Base-by-base conservation (phyloP, 2,797 vertebrate genomes). In the Miichthys miiuy region DNA sequence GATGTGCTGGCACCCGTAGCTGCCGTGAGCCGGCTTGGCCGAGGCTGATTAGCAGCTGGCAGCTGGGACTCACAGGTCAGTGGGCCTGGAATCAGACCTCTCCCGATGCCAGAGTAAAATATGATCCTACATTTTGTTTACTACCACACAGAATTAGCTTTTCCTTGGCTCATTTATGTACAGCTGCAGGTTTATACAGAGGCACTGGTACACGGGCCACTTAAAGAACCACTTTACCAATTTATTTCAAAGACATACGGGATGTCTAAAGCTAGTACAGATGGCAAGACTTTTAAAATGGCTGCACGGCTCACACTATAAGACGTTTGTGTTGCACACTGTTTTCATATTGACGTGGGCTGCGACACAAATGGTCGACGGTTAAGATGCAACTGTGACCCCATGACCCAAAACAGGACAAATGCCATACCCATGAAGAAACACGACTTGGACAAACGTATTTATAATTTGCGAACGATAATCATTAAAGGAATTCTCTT, bases 21-120 rank as follows among this genome's bases (percentile, higher is more conserved):
- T 77, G 72, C 72, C 21, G 17, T 64, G 75, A 79, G 72, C 61
- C 61, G 63, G 20, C 68, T 38, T 58, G 57, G 62, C 14, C 2
- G 10, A 34, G 58, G 38, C 66, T 72, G 72, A 84, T 75, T 55
- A 78, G 72, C 63, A 51, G 76, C 75, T 81, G 68, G 85, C 52
- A 72, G 65, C 5, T 11, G 27, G 30, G 64, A 10, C 68, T 75
- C 61, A 47, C 62, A 61, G 77, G 77, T 90, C 73, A 81, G 48
- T 23, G 58, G 44, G 58, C 64, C 63, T 71, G 48, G 52, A 70
- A 78, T 72, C 76, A 61, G 71, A 79, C 68, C 79, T 73, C 68
- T 77, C 2, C 34, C 60, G 16, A 11, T n/a, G 68, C 67, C 80
- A 76, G 41, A 42, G 25, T 44, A 56, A 81, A 75, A 76, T 60